phyloP scores from a whole-genome alignment of 2,113 vertebrate species.

The Plotosus lineatus region DNA sequence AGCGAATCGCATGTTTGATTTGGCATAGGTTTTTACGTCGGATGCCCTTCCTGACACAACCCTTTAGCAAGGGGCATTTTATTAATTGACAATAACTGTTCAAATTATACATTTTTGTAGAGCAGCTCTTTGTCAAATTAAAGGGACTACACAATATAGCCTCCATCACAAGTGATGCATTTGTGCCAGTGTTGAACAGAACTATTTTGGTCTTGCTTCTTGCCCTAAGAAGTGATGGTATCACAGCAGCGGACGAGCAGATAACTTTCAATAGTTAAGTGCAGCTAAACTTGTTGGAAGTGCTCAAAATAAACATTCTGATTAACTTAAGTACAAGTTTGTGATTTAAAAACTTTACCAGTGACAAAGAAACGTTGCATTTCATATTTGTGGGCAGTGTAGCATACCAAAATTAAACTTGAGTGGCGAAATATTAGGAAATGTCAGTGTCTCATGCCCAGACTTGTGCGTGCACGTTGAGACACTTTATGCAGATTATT shows the following conservation, averaged over 20 bases:
- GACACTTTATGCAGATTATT: slow-evolving; percentile 13
- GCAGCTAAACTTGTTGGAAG: background rate
- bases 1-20: too few relatives aligned
- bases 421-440: slow-evolving; percentile 22
- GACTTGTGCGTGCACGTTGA: slow-evolving; percentile 25
- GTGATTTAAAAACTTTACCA: background rate
- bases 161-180: too few relatives aligned
- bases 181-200: too few relatives aligned
- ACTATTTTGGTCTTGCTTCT: background rate
- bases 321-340: background rate
- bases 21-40: too few relatives aligned
- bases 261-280: background rate
- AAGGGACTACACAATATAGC: too few relatives aligned
- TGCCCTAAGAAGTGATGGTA: background rate
- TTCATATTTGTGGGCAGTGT: background rate
- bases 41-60: too few relatives aligned
- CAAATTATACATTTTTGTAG: too few relatives aligned
- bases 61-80: too few relatives aligned
- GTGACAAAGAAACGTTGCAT: background rate
- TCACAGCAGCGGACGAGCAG: background rate
- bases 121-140: too few relatives aligned
- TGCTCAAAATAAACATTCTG: background rate
- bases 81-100: too few relatives aligned
- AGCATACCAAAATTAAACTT: slow-evolving; percentile 5
- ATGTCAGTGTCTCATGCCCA: slow-evolving; percentile 26